Evolutionary conservation across 2,888 invertebrate genomes (phyloP), one percentile per base, ranked within the genome.

Genomic region (Amphipoea lucens): DNA sequence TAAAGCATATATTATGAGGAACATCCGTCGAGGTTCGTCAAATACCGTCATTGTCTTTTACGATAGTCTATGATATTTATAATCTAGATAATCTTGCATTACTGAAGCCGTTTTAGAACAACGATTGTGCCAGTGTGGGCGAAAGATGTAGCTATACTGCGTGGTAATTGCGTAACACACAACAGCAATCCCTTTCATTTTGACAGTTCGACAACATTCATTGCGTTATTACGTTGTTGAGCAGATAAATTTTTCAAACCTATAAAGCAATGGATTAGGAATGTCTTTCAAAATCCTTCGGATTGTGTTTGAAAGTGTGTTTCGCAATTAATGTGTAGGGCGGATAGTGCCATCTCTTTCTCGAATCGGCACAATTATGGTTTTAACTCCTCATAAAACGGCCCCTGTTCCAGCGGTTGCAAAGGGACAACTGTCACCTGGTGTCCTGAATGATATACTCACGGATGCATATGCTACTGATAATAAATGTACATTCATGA

Each of bases 371-470:
- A 23, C 23, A 36, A 60, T 70, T 2, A 23, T 54, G 12, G 5
- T 36, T 29, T 20, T 48, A 68, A 69, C 14, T 17, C 5, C 2
- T 40, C 65, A 17, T 40, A 40, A 23, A 40, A n/a, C 2, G 23
- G 6, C 23, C 23, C 23, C 17, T 70, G 6, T 81, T 81, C 11
- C 57, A 81, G 85, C 81, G 4, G 45, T 82, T 6, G 66, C 66
- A 14, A 71, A 74, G 4, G 86, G 86, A 3, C 66, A 82, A 14
- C 54, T 82, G 5, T 70, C 82, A 36, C 74, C 82, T 57, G 86
- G 45, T 63, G 65, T 82, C 9, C 45, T 86, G n/a, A 0, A 74
- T 62, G 82, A 82, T 36, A 20, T 82, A 36, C 54, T 67, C 0
- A 54, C 60, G 1, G 40, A 70, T 40, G 36, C 48, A 20, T 7